These are phyloP conservation scores for Heterochromis multidens DNA, from an alignment of 2,113 vertebrate species.

Conservation along the genomic window DNA sequence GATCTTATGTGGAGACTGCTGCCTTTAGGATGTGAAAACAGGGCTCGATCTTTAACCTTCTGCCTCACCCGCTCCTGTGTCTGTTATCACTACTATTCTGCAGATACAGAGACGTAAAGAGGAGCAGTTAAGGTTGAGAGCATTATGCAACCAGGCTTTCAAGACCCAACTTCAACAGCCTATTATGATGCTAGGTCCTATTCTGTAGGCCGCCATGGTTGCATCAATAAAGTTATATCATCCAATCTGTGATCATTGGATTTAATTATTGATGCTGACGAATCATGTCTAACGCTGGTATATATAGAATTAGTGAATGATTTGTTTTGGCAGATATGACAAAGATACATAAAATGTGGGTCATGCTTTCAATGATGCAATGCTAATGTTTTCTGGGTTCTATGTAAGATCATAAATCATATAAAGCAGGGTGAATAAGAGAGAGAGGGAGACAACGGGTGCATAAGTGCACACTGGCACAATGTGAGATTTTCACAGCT, in stretches of 20 bases:
- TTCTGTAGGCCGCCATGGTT: conserved; percentile 55
- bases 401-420: background rate
- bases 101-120: conserved; percentile 34
- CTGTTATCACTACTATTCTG: background rate
- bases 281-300: background rate
- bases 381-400: background rate
- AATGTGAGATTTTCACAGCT: background rate
- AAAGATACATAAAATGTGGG: background rate
- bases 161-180: conserved; percentile 10
- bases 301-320: background rate
- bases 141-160: conserved; percentile 42
- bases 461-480: background rate
- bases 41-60: background rate
- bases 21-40: background rate
- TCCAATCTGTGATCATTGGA: conserved; percentile 12
- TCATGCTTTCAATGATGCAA: background rate
- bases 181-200: conserved; percentile 13
- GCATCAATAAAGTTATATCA: conserved; percentile 40
- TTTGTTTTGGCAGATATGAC: background rate
- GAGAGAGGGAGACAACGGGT: background rate
- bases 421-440: background rate
- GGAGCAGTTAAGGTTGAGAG: conserved; percentile 27
- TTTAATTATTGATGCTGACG: conserved; percentile 1
- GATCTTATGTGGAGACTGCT: background rate
- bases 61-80: background rate